Base-by-base conservation (phyloP, 2,888 invertebrate species). In the Diarsia rubi region DNA sequence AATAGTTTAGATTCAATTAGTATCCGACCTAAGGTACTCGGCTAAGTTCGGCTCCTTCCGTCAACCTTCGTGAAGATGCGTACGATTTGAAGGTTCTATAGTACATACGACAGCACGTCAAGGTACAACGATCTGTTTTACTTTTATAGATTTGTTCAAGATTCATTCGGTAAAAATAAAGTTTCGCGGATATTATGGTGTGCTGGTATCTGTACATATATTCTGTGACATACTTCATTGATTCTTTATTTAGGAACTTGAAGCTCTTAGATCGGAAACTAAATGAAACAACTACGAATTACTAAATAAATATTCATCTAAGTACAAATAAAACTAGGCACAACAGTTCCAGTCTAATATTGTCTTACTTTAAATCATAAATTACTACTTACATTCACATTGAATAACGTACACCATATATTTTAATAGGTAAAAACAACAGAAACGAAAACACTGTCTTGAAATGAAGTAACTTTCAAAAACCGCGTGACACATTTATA, bases 331-430 rank as follows among this genome's bases (percentile, higher is more conserved):
- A 81, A 87, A 84, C 81, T 83, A 89, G 89, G 89, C 88, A 89
- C 89, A 88, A 87, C 82, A 81, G 86, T 88, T 86, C 85, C 88
- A 89, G 89, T 88, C 89, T 85, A 87, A 84, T 87, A 86, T 85
- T 85, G 87, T 87, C 84, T 83, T 82, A 85, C 27, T 65, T 80
- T 73, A 84, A 84, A 24, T 76, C n/a, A 16, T 83, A 79, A 31
- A 69, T 72, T 76, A 83, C 52, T 75, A 82, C 63, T 60, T 59
- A 82, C 63, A 64, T 59, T 69, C 66, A 81, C 66, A 49, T 42
- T 68, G 31, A 44, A 63, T 82, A 74, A 80, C 71, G 67, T 78
- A 72, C n/a, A 52, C 64, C 60, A 67, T 64, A 73, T 59, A 70
- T 44, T 57, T 60, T 62, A 69, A 75, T 62, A 65, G 37, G 27